Evolutionary conservation across 2,797 vertebrate genomes (phyloP).

Genomic region (Cirrhinus mrigala): DNA sequence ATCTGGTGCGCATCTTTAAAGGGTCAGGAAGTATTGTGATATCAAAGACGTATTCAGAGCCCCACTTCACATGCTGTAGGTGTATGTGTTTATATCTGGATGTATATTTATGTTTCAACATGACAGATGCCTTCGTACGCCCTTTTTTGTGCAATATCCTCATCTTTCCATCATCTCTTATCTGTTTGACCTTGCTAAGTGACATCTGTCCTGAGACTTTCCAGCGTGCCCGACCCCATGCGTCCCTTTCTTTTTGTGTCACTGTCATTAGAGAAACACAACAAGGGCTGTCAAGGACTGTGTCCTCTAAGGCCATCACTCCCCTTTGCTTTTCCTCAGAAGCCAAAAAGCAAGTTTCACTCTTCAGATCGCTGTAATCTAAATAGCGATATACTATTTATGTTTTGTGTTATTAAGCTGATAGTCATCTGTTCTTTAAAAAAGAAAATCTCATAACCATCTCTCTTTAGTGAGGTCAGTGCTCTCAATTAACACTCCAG

Average conservation of each 20-base stretch:
- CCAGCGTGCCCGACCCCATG: slow-evolving; percentile 37
- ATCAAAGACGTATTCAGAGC: slow-evolving; percentile 74
- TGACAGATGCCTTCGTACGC: background rate
- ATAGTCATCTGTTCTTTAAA: slow-evolving; percentile 2
- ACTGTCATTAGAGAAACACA: slow-evolving; percentile 49
- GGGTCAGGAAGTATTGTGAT: slow-evolving; percentile 76
- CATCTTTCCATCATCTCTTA: slow-evolving; percentile 30
- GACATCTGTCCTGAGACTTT: slow-evolving; percentile 54
- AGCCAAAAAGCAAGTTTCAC: slow-evolving; percentile 14
- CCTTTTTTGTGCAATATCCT: slow-evolving; percentile 8
- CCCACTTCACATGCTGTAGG: slow-evolving; percentile 58
- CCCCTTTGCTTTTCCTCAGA: slow-evolving; percentile 15
- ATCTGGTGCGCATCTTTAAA: slow-evolving; percentile 85
- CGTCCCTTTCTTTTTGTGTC: slow-evolving; percentile 58
- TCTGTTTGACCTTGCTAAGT: slow-evolving; percentile 56
- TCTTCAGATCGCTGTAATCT: background rate
- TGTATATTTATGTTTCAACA: slow-evolving; percentile 48
- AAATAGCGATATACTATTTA: background rate
- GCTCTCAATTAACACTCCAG: slow-evolving; percentile 10
- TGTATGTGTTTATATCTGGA: slow-evolving; percentile 52
- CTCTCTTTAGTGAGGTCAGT: background rate
- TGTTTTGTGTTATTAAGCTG: slow-evolving; percentile 5
- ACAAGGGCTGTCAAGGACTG: slow-evolving; percentile 65
- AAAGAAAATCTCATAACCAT: background rate
- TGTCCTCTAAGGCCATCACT: slow-evolving; percentile 59